phyloP scores from a whole-genome alignment of 1,140 invertebrate species.

The Ceratoteleas bidentatus region DNA sequence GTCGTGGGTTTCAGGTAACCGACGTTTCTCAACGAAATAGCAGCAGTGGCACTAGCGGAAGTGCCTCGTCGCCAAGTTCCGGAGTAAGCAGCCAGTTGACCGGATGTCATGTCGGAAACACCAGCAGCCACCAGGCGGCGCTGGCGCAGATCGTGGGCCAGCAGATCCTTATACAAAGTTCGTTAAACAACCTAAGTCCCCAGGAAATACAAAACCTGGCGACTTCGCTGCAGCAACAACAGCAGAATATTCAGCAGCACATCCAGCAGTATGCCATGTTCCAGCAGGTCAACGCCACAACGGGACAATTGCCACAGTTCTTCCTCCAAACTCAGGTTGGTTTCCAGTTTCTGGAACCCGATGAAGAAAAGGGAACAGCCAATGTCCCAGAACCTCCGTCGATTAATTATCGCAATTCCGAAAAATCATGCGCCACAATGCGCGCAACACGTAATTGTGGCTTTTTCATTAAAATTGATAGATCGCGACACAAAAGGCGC shows the following conservation, averaged over 20 bases:
- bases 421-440: too few relatives aligned
- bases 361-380: not conserved
- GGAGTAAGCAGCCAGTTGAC: slow-evolving; percentile 82
- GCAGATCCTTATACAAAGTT: slow-evolving; percentile 83
- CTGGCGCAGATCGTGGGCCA: slow-evolving; percentile 86
- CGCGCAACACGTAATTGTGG: slow-evolving; percentile 10
- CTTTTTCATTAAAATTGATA: slow-evolving; percentile 31
- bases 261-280: slow-evolving; percentile 89
- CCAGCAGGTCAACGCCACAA: slow-evolving; percentile 80
- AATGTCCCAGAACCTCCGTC: too few relatives aligned
- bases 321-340: slow-evolving; percentile 90
- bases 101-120: slow-evolving; percentile 76
- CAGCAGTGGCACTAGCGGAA: slow-evolving; percentile 79
- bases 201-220: slow-evolving; percentile 86
- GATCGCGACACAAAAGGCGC: slow-evolving; percentile 25
- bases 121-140: slow-evolving; percentile 82
- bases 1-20: slow-evolving; percentile 76
- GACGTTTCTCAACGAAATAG: slow-evolving; percentile 82
- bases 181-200: slow-evolving; percentile 80
- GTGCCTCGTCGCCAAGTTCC: slow-evolving; percentile 82
- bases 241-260: slow-evolving; percentile 84
- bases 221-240: slow-evolving; percentile 85
- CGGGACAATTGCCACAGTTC: slow-evolving; percentile 85
- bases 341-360: not conserved
- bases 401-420: not conserved